These are phyloP conservation scores for Typhlichthys eigenmanni DNA, from an alignment of 2,797 vertebrate species.

Conservation along the genomic window DNA sequence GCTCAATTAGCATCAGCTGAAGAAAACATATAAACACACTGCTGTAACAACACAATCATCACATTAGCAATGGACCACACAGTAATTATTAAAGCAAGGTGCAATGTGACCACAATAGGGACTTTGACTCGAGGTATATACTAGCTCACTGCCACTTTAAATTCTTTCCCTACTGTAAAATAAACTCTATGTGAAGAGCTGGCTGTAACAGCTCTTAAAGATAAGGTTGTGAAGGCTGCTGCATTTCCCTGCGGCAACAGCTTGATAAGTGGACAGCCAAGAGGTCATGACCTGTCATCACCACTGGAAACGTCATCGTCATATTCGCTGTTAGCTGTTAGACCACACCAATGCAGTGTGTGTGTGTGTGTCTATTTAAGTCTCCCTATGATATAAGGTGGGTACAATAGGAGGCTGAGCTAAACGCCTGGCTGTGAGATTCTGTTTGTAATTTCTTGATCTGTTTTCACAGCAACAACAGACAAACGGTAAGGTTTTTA, in stretches of 20 bases:
- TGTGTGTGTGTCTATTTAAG: slow-evolving; percentile 64
- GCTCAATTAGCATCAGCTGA: background rate
- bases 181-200: slow-evolving; percentile 3
- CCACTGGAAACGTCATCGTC: slow-evolving; percentile 32
- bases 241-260: slow-evolving; percentile 13
- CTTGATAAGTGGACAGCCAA: slow-evolving; percentile 11
- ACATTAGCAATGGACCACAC: too few species aligned
- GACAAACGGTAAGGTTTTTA: slow-evolving; percentile 63
- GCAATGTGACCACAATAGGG: too few species aligned
- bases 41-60: background rate
- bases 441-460: slow-evolving; percentile 44
- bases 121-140: too few species aligned
- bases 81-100: too few species aligned
- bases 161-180: background rate
- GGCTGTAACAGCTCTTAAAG: background rate
- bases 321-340: slow-evolving; percentile 41
- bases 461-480: slow-evolving; percentile 40
- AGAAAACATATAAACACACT: background rate
- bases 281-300: slow-evolving; percentile 32
- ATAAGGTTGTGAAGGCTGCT: background rate
- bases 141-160: slow-evolving; percentile 2
- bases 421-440: slow-evolving; percentile 57
- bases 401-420: slow-evolving; percentile 60
- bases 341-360: slow-evolving; percentile 34
- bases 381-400: slow-evolving; percentile 55